A percentile compares a stretch with the other conserved stretches of the same genome.
Conservation (phyloP, 53 echinoderm and acorn worm species). For the Holothuria scabra region DNA sequence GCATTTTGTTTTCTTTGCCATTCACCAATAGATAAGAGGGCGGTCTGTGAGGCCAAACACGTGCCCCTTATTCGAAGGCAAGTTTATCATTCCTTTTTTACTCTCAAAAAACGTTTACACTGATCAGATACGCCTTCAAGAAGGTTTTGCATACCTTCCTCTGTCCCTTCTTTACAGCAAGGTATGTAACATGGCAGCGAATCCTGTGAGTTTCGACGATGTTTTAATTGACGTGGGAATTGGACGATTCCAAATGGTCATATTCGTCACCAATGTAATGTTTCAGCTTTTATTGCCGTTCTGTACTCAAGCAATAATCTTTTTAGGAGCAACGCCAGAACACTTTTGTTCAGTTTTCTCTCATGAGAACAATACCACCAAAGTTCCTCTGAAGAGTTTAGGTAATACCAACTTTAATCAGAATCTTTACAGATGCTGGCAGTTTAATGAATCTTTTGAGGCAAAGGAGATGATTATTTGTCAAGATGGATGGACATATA, state of each 20-base stretch:
- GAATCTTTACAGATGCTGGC: neutral
- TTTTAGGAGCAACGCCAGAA: conserved; percentile 19
- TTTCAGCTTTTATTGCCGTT: neutral
- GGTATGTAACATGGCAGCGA: too few species aligned
- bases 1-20: too few species aligned
- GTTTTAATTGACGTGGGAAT: neutral
- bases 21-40: too few species aligned
- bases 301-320: neutral
- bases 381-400: neutral
- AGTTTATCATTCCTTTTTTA: too few species aligned
- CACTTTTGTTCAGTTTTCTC: neutral
- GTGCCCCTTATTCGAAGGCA: too few species aligned
- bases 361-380: neutral
- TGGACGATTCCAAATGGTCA: neutral
- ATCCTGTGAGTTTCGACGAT: neutral
- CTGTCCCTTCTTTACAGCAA: too few species aligned
- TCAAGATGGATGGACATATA: conserved; percentile 1
- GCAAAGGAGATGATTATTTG: neutral
- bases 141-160: too few species aligned
- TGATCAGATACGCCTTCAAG: too few species aligned
- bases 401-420: neutral
- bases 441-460: neutral
- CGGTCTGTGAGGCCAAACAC: too few species aligned
- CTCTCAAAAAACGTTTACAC: too few species aligned
- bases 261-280: neutral